These are phyloP conservation scores for Hydropsyche betteni DNA, from an alignment of 2,888 invertebrate species.

Conservation along the genomic window DNA sequence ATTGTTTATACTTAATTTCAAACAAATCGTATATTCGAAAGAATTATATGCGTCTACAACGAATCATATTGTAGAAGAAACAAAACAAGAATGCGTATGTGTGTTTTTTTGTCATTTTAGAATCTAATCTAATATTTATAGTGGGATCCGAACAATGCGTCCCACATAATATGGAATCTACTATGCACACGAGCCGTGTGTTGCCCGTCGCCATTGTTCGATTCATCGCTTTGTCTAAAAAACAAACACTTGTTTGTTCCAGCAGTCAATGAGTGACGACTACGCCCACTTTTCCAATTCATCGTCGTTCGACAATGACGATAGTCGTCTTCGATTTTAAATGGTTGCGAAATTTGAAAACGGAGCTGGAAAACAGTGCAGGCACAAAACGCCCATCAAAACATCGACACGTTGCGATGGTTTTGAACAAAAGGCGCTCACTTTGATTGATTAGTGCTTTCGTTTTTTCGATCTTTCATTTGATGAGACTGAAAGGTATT, in stretches of 20 bases:
- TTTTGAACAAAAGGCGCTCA: too few species aligned
- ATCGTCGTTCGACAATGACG: background rate
- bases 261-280: conserved; percentile 28
- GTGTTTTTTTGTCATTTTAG: conserved; percentile 11
- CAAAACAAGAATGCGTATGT: too few species aligned
- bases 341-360: conserved; percentile 20
- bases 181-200: conserved; percentile 11
- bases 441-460: too few species aligned
- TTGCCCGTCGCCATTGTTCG: conserved; percentile 19
- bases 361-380: background rate
- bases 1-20: too few species aligned
- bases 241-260: conserved; percentile 32
- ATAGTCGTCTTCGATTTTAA: background rate
- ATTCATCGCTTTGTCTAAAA: conserved; percentile 23
- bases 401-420: too few species aligned
- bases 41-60: too few species aligned
- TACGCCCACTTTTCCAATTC: conserved; percentile 27
- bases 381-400: background rate
- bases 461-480: too few species aligned
- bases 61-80: too few species aligned
- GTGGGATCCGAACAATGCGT: conserved; percentile 24
- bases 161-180: conserved; percentile 11
- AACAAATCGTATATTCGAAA: too few species aligned
- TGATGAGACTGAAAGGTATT: too few species aligned
- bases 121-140: conserved; percentile 31